Percentiles rank a stretch among this genome's conserved stretches.
phyloP scores from a whole-genome alignment of 2,797 vertebrate species.

The Sebastolobus alascanus region DNA sequence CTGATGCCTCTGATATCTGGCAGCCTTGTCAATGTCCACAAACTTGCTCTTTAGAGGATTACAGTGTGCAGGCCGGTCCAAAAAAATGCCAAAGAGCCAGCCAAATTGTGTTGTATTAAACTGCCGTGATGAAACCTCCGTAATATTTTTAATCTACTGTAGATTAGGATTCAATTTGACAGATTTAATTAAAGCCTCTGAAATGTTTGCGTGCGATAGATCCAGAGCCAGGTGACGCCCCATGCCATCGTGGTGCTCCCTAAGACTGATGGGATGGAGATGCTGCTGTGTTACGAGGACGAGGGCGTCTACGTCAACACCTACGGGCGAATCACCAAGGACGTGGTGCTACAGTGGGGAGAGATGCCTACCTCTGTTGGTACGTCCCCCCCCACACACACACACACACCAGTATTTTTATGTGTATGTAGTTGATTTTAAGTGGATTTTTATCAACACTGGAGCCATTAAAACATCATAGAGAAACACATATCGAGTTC shows the following conservation, averaged over 20 bases:
- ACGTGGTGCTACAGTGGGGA: slow-evolving; percentile 98
- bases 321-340: slow-evolving; percentile 94
- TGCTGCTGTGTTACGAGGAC: slow-evolving; percentile 94
- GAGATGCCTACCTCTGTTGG: slow-evolving; percentile 97
- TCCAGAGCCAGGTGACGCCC: slow-evolving; percentile 84
- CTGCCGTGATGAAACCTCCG: slow-evolving; percentile 18
- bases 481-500: neutral
- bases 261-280: slow-evolving; percentile 92
- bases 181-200: slow-evolving; percentile 36
- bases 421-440: neutral
- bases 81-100: slow-evolving; percentile 6
- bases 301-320: slow-evolving; percentile 96
- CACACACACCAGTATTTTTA: neutral
- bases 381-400: slow-evolving; percentile 34
- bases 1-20: slow-evolving; percentile 27
- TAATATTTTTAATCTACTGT: slow-evolving; percentile 45
- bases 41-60: slow-evolving; percentile 43
- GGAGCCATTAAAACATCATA: neutral
- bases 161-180: slow-evolving; percentile 25
- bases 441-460: neutral
- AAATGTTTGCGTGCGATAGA: slow-evolving; percentile 49
- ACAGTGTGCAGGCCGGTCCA: neutral
- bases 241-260: slow-evolving; percentile 95
- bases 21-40: slow-evolving; percentile 17
- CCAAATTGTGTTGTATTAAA: slow-evolving; percentile 38